Evolutionary conservation across 2,888 invertebrate species (phyloP), one percentile per base, ranked within the genome.

Genomic region (Spicauda simplicius): DNA sequence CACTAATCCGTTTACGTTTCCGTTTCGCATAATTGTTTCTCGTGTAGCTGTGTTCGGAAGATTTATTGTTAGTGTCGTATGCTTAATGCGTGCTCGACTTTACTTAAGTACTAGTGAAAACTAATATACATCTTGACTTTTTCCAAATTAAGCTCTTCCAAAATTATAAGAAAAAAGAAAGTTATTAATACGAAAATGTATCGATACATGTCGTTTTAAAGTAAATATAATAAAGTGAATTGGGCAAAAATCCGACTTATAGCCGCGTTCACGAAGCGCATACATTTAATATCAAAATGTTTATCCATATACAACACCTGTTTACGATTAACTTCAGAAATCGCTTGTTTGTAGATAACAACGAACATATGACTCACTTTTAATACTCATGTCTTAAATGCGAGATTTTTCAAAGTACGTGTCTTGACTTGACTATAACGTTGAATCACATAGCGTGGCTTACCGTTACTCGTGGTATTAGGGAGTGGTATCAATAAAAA

Each of bases 1-100:
- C 85, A 81, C 77, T 86, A 85, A 87, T 86, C 79, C 79, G 64
- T 72, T 74, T 78, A 80, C 82, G 81, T 83, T 83, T 87, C 87
- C 87, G 84, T 77, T 83, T 41, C 82, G 80, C 77, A 77, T 84
- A 80, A 82, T 76, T 70, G 69, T 76, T 75, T 75, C 58, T 57
- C 7, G 6, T 25, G 45, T 25, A 33, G 37, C 20, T 8, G 48
- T 20, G 37, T 14, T 11, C 8, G 11, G n/a, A 19, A 48, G 55
- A 55, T 55, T 55, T 66, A 60, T 54, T 66, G 2, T 54, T 18
- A 18, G 48, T 66, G 54, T 37, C 37, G 12, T 37, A 12, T 2
- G 1, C 4, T 12, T 37, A 37, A 37, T 12, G 37, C 37, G 12
- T 37, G 37, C 37, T 33, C 7, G 8, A 33, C 4, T 37, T 37